phyloP scores from a whole-genome alignment of 1,140 invertebrate species.

The Drosophila auraria region DNA sequence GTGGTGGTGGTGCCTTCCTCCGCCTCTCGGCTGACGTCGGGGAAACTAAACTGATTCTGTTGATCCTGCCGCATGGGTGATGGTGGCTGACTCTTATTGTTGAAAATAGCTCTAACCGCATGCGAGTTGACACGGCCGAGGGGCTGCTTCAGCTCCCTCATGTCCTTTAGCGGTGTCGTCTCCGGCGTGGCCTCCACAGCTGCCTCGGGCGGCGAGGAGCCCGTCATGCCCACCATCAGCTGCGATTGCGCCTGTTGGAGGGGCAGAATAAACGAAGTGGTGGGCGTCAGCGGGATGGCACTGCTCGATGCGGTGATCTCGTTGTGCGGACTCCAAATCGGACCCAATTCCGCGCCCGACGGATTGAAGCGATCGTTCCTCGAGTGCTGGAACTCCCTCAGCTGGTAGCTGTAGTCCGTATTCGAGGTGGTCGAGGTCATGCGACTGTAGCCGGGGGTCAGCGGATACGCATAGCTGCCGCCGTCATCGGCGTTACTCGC shows the following conservation, averaged over 20 bases:
- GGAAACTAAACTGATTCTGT: conserved; percentile 85
- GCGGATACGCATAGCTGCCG: conserved; percentile 84
- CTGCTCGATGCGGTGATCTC: conserved; percentile 78
- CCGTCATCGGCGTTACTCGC: conserved; percentile 59
- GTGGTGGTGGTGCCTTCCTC: conserved; percentile 31
- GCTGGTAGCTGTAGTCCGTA: conserved; percentile 58
- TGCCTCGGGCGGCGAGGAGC: conserved; percentile 88
- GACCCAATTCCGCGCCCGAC: conserved; percentile 38
- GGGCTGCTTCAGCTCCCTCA: conserved; percentile 75
- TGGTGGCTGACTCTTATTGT: conserved; percentile 86
- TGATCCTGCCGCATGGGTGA: conserved; percentile 89
- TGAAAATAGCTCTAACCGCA: conserved; percentile 88
- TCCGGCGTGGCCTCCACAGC: conserved; percentile 95
- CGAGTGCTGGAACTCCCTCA: conserved; percentile 39
- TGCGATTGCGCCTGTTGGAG: conserved; percentile 55
- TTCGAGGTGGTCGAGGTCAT: conserved; percentile 68
- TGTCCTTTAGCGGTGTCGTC: conserved; percentile 92
- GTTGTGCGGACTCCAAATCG: conserved; percentile 82
- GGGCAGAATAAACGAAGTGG: conserved; percentile 82
- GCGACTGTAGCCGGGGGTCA: conserved; percentile 68
- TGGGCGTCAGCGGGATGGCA: conserved; percentile 86
- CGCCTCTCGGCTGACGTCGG: conserved; percentile 55
- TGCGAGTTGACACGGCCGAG: conserved; percentile 85
- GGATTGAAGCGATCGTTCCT: conserved; percentile 51
- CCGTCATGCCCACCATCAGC: conserved; percentile 67